These are phyloP conservation scores for Pseudanteris insignis DNA, from an alignment of 2,888 invertebrate species.

Conservation along the genomic window DNA sequence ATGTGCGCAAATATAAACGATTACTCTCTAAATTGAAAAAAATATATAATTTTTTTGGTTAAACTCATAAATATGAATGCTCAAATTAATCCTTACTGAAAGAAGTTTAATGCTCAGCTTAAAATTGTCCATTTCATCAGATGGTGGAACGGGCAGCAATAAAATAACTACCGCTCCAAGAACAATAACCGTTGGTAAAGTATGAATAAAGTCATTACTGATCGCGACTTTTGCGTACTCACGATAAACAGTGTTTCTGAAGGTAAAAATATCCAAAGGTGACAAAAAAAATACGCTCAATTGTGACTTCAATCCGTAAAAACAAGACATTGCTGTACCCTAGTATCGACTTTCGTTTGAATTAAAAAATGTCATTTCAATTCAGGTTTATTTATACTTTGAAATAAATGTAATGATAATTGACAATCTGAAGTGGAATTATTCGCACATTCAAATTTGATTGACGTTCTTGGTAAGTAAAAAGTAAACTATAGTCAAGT, in stretches of 20 bases:
- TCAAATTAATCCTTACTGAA: conserved; percentile 23
- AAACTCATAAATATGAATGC: too few species aligned
- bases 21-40: conserved; percentile 53
- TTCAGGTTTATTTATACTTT: too few species aligned
- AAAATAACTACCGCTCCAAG: conserved; percentile 49
- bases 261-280: conserved; percentile 54
- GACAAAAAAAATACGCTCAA: conserved; percentile 52
- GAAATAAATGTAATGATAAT: too few species aligned
- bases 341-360: too few species aligned
- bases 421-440: too few species aligned
- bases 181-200: conserved; percentile 57
- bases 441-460: too few species aligned
- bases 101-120: conserved; percentile 21
- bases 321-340: conserved; percentile 57
- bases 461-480: too few species aligned
- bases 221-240: conserved; percentile 59
- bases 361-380: too few species aligned
- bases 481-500: too few species aligned
- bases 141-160: conserved; percentile 54
- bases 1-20: conserved; percentile 54
- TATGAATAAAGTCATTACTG: conserved; percentile 60
- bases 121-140: background rate
- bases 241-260: conserved; percentile 56
- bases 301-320: conserved; percentile 53
- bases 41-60: too few species aligned